Percentiles rank a stretch among this genome's conserved stretches.
phyloP scores from a whole-genome alignment of 35 echinoderm and acorn worm species.

The Patiria miniata region DNA sequence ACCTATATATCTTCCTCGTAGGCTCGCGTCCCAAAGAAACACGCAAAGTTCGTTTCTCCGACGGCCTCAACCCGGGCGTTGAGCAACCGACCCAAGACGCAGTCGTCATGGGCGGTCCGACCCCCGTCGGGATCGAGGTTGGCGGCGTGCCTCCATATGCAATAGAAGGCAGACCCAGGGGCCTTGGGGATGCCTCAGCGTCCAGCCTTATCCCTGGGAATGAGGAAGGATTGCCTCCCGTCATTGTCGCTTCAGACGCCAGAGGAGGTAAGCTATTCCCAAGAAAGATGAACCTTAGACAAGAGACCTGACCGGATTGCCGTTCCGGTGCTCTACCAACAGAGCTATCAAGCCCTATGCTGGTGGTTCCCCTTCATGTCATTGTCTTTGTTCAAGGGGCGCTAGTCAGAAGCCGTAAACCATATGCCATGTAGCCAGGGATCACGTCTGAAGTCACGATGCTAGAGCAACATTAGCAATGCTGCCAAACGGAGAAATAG shows the following conservation, averaged over 20 bases:
- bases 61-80: conserved; percentile 79
- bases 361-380: too few species aligned
- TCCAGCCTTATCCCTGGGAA: conserved; percentile 88
- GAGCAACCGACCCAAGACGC: not conserved
- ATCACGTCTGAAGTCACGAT: too few species aligned
- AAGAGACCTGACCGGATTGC: not conserved
- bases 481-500: too few species aligned
- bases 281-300: not conserved
- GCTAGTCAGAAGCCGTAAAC: too few species aligned
- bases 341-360: too few species aligned
- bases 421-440: too few species aligned
- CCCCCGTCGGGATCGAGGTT: conserved; percentile 7
- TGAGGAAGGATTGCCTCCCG: conserved; percentile 78
- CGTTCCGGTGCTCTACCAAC: too few species aligned
- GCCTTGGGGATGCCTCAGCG: conserved; percentile 32
- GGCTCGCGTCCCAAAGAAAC: conserved; percentile 80
- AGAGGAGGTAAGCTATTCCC: conserved; percentile 67
- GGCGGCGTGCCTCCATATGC: conserved; percentile 6
- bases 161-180: conserved; percentile 33
- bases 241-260: conserved; percentile 60
- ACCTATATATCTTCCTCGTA: not conserved
- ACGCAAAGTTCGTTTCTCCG: conserved; percentile 82
- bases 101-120: not conserved
- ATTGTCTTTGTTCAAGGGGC: too few species aligned
- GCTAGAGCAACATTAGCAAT: too few species aligned